phyloP scores from a whole-genome alignment of 2,888 invertebrate species.

The Polydrusus tereticollis region DNA sequence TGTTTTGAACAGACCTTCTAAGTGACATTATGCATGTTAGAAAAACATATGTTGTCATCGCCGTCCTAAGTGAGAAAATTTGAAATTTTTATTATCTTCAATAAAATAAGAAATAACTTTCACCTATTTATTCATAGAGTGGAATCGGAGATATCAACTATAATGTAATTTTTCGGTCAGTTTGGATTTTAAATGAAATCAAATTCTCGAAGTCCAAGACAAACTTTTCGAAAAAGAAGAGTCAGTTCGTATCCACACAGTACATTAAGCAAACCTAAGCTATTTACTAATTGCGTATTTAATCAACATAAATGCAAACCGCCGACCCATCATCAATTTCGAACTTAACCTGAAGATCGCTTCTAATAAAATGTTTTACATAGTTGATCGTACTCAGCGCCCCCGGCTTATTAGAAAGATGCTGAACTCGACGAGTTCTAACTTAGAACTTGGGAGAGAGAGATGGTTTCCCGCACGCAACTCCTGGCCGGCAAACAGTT shows the following conservation, averaged over 20 bases:
- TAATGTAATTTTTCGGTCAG: no score
- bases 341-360: conserved; percentile 63
- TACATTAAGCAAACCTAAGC: conserved; percentile 11
- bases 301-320: conserved; percentile 38
- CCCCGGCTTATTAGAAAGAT: conserved; percentile 56
- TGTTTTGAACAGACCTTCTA: no score
- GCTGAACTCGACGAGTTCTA: conserved; percentile 62
- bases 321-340: conserved; percentile 55
- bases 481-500: conserved; percentile 60
- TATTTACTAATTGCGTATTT: conserved; percentile 32
- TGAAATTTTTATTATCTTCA: no score
- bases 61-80: no score
- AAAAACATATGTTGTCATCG: no score
- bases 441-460: conserved; percentile 60
- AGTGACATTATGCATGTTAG: no score
- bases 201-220: no score
- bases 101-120: no score
- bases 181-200: no score
- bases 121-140: no score
- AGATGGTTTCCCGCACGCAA: conserved; percentile 58
- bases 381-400: conserved; percentile 64
- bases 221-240: no score
- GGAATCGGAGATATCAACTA: no score
- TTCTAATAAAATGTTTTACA: conserved; percentile 66
- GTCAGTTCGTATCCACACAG: background rate